phyloP scores from a whole-genome alignment of 2,797 vertebrate species.

The Chaunax sp. region DNA sequence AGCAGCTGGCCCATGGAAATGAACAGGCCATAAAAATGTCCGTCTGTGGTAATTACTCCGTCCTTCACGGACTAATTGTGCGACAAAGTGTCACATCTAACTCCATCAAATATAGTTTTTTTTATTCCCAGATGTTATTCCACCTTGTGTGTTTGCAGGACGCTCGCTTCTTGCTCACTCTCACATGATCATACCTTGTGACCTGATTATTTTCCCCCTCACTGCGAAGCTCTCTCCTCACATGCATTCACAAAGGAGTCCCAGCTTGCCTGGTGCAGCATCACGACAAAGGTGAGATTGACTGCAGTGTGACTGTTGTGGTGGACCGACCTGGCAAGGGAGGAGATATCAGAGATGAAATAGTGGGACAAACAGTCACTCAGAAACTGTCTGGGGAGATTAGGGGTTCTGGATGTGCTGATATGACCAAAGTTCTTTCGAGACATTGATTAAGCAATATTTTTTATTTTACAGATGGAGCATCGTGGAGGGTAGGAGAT shows the following conservation, averaged over 20 bases:
- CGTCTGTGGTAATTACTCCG: conserved; percentile 23
- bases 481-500: conserved; percentile 42
- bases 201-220: conserved; percentile 34
- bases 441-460: conserved; percentile 76
- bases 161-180: conserved; percentile 22
- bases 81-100: conserved; percentile 17
- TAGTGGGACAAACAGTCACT: conserved; percentile 66
- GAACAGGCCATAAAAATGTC: conserved; percentile 31
- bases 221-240: conserved; percentile 33
- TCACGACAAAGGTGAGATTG: conserved; percentile 23
- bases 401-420: conserved; percentile 64
- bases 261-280: not conserved
- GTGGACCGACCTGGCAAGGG: conserved; percentile 37
- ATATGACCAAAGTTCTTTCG: conserved; percentile 62
- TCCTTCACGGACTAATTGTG: conserved; percentile 36
- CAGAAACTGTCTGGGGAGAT: conserved; percentile 53
- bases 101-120: conserved; percentile 15
- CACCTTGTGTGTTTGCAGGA: conserved; percentile 31
- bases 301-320: conserved; percentile 24
- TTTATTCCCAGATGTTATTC: conserved; percentile 18
- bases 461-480: conserved; percentile 47
- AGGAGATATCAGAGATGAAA: conserved; percentile 57
- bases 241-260: conserved; percentile 23
- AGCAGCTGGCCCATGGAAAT: conserved; percentile 34
- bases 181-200: conserved; percentile 37